Percentiles rank a stretch among this genome's conserved stretches.
phyloP scores from a whole-genome alignment of 2,888 invertebrate genomes.

The Ellobium chinense region DNA sequence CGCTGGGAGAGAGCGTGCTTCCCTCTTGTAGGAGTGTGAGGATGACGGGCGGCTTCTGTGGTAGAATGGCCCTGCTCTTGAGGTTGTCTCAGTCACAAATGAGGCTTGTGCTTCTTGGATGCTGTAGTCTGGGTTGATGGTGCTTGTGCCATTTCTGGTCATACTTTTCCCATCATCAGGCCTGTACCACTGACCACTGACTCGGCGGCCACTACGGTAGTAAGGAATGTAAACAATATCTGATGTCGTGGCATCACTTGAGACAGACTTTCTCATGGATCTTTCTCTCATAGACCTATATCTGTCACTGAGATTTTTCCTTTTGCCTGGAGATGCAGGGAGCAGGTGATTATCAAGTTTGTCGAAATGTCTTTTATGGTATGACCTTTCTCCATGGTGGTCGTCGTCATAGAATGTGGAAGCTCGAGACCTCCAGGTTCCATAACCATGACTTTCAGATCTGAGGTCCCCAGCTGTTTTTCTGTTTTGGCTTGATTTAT shows the following conservation, averaged over 20 bases:
- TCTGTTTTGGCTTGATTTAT: neutral
- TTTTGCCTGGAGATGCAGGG: too few species aligned
- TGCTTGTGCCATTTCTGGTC: neutral
- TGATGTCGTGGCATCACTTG: neutral
- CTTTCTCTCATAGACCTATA: neutral
- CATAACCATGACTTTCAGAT: conserved; percentile 33
- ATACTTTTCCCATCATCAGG: neutral
- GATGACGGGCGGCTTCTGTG: neutral
- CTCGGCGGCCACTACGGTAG: neutral
- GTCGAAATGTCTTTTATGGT: neutral
- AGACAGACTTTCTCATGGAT: neutral
- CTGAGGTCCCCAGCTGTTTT: neutral
- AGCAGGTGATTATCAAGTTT: neutral
- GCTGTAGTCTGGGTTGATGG: neutral
- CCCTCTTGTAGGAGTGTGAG: neutral
- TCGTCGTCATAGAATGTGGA: neutral
- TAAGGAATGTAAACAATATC: neutral
- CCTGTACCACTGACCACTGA: neutral
- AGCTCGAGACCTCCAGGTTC: conserved; percentile 18
- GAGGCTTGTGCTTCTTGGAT: conserved; percentile 11
- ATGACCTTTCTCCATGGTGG: neutral
- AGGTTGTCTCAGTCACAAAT: conserved; percentile 1
- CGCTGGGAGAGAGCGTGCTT: neutral
- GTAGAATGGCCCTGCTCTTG: neutral
- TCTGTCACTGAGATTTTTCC: too few species aligned